Evolutionary conservation across 2,113 vertebrate species (phyloP).

Genomic region (Pardalotus punctatus): DNA sequence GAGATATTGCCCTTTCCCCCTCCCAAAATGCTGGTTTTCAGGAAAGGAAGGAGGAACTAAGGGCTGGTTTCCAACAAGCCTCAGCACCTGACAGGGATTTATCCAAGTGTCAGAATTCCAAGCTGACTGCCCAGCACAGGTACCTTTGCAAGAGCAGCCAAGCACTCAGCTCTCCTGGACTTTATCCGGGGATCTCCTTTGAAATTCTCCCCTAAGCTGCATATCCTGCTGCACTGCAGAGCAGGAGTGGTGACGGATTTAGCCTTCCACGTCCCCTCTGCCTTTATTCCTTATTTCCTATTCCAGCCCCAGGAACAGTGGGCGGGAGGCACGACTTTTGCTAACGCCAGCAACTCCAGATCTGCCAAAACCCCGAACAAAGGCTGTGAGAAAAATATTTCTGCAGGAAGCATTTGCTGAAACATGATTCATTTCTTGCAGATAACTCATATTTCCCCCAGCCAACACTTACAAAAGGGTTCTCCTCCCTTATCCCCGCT

Average conservation of each 20-base stretch:
- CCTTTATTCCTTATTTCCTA: conserved; percentile 8
- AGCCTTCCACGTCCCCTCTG: not conserved
- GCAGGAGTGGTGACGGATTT: not conserved
- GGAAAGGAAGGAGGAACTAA: not conserved
- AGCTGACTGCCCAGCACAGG: not conserved
- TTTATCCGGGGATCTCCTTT: not conserved
- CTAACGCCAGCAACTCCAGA: conserved; percentile 32
- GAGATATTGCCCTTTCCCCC: not conserved
- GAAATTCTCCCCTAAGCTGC: not conserved
- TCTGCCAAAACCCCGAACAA: conserved; percentile 47
- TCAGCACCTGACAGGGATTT: not conserved
- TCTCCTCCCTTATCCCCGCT: not conserved
- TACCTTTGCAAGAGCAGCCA: not conserved
- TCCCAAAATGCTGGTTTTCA: not conserved
- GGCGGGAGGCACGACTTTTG: not conserved
- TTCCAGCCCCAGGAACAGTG: not conserved
- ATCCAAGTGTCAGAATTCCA: not conserved
- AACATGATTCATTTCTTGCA: conserved; percentile 42
- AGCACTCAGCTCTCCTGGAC: not conserved
- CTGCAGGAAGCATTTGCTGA: conserved; percentile 36
- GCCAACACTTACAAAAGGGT: conserved; percentile 11
- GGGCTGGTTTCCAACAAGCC: not conserved
- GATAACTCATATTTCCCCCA: not conserved
- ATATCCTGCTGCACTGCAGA: not conserved
- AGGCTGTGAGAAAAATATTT: conserved; percentile 55